phyloP scores from a whole-genome alignment of 1,140 invertebrate species.

The Drosophila sproati region DNA sequence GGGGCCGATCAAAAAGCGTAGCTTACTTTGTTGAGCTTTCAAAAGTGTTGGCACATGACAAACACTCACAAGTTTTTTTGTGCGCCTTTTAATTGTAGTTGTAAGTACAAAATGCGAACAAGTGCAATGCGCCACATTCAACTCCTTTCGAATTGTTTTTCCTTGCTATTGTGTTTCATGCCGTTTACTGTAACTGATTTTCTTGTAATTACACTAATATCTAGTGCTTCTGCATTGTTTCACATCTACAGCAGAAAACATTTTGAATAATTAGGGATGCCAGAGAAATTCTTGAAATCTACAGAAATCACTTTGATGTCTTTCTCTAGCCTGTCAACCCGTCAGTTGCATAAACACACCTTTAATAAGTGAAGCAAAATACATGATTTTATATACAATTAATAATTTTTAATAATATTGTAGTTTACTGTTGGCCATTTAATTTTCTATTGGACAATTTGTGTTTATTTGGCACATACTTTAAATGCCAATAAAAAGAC shows the following conservation, averaged over 20 bases:
- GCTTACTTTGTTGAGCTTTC: conserved; percentile 41
- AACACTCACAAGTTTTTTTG: conserved; percentile 80
- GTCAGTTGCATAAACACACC: too few species aligned
- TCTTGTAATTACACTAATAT: conserved; percentile 47
- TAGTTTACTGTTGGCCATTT: too few species aligned
- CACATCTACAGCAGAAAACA: background rate
- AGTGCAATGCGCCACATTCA: conserved; percentile 13
- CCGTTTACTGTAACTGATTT: conserved; percentile 29
- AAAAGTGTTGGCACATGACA: conserved; percentile 79
- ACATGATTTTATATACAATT: too few species aligned
- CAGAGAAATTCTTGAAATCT: too few species aligned
- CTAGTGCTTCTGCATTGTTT: conserved; percentile 23
- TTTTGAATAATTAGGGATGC: background rate
- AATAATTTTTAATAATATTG: too few species aligned
- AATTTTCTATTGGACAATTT: too few species aligned
- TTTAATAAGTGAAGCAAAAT: too few species aligned
- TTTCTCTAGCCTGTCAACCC: too few species aligned
- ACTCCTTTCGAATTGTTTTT: conserved; percentile 26
- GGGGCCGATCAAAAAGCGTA: conserved; percentile 58
- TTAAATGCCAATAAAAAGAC: background rate
- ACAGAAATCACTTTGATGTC: too few species aligned
- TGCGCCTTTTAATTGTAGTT: conserved; percentile 27
- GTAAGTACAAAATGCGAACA: conserved; percentile 43
- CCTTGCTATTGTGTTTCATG: conserved; percentile 8
- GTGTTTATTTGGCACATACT: too few species aligned